Evolutionary conservation across 2,797 vertebrate species (phyloP).

Genomic region (Pipistrellus pipistrellus): DNA sequence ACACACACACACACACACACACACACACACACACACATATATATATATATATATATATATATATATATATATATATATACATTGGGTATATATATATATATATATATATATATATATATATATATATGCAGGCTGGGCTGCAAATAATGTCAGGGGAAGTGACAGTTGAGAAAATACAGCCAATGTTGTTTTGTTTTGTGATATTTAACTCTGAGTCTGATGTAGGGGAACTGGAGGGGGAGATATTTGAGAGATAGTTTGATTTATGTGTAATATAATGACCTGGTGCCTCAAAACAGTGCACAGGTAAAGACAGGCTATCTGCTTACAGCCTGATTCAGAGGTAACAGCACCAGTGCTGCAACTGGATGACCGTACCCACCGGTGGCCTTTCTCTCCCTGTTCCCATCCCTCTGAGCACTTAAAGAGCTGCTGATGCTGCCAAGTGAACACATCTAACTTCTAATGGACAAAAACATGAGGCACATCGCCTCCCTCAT

Average conservation of each 20-base stretch:
- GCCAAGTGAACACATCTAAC: background rate
- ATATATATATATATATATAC: no score
- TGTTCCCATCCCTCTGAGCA: background rate
- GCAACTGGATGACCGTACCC: no score
- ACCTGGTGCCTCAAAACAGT: background rate
- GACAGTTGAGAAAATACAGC: background rate
- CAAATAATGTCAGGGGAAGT: background rate
- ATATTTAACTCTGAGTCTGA: background rate
- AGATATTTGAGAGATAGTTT: background rate
- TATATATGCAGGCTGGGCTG: background rate
- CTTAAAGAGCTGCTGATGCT: accelerated
- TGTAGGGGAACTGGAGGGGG: accelerated
- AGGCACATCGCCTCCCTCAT: background rate
- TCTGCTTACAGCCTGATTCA: background rate
- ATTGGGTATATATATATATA: no score
- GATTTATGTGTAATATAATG: background rate
- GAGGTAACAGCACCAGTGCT: background rate
- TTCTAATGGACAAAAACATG: background rate
- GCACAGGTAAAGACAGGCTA: background rate
- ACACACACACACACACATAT: no score
- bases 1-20: no score
- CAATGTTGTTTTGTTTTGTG: background rate
- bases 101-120: no score
- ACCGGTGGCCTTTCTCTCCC: background rate
- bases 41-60: no score